Conservation (phyloP, 2,797 vertebrate species). For the Nyctalus aviator region DNA sequence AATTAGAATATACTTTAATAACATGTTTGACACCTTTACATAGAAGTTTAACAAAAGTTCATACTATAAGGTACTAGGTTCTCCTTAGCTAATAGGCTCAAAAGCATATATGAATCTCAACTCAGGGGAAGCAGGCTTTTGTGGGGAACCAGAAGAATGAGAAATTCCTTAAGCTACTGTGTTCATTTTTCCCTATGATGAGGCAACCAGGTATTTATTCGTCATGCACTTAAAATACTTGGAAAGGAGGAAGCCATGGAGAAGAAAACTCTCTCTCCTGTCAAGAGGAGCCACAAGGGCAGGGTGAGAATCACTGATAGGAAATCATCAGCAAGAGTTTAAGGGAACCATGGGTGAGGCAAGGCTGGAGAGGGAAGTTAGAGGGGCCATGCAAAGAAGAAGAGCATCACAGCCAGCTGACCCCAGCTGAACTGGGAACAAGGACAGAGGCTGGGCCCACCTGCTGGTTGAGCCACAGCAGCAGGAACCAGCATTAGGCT, state of each 20-base stretch:
- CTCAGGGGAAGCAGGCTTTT: not conserved
- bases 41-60: not conserved
- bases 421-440: rapidly evolving
- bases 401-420: not conserved
- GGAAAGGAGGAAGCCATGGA: not conserved
- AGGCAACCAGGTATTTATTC: not conserved
- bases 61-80: not conserved
- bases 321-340: not conserved
- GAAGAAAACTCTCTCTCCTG: not conserved
- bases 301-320: not conserved
- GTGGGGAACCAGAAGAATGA: not conserved
- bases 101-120: not conserved
- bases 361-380: not conserved
- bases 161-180: not conserved
- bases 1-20: not conserved
- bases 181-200: not conserved
- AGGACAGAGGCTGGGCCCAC: not conserved
- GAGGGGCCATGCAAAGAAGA: not conserved
- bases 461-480: not conserved
- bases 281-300: not conserved
- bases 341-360: not conserved
- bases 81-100: not conserved
- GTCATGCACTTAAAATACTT: not conserved
- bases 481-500: not conserved
- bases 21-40: not conserved